Percentiles rank a stretch among this genome's conserved stretches.
phyloP scores from a whole-genome alignment of 1,140 invertebrate species.

The Meloidogyne chitwoodi region DNA sequence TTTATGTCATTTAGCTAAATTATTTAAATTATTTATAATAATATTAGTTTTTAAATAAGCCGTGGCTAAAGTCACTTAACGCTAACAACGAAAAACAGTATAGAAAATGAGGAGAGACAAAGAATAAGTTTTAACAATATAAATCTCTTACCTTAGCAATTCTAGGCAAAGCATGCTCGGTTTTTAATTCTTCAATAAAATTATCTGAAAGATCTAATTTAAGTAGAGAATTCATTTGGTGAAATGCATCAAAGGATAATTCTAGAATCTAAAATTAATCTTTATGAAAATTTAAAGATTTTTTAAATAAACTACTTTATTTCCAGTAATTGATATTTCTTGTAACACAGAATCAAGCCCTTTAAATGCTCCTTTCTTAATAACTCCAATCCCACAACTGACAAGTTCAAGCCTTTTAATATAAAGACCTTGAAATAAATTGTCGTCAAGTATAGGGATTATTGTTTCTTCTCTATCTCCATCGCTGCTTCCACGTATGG shows the following conservation, averaged over 20 bases:
- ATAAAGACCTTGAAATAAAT: constrained; percentile 55
- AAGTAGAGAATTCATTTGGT: constrained; percentile 36
- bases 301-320: constrained; percentile 14
- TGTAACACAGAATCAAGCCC: constrained; percentile 51
- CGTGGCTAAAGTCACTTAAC: too few relatives aligned
- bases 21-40: too few relatives aligned
- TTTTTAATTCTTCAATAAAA: constrained; percentile 46
- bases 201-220: constrained; percentile 54
- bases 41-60: too few relatives aligned
- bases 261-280: constrained; percentile 30
- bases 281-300: too few relatives aligned
- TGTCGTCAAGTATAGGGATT: constrained; percentile 30
- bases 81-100: background rate
- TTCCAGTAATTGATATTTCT: constrained; percentile 44
- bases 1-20: constrained; percentile 58
- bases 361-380: constrained; percentile 48
- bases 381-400: constrained; percentile 39
- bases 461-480: constrained; percentile 21
- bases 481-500: background rate
- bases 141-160: constrained; percentile 45
- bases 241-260: constrained; percentile 25
- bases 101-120: background rate
- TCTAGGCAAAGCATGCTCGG: constrained; percentile 45
- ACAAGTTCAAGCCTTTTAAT: constrained; percentile 51
- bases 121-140: background rate